Base-by-base conservation (phyloP, 2,888 invertebrate genomes). In the Eupithecia exiguata region DNA sequence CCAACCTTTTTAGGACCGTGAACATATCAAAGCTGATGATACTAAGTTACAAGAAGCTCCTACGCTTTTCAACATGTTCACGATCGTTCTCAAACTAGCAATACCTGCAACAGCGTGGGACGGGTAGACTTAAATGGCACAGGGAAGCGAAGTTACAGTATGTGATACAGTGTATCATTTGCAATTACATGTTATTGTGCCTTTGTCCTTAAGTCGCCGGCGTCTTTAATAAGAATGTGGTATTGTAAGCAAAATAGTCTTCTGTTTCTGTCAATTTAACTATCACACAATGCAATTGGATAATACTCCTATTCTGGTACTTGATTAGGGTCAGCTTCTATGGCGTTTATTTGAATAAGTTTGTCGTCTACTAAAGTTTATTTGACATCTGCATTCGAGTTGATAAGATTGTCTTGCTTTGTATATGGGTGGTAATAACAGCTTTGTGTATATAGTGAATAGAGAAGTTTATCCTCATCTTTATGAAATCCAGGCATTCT, bases 171-270 rank as follows among this genome's bases (percentile, higher is more conserved):
- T 92, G 93, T 89, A 94, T 92, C 93, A 93, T 94, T 94, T 92
- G 93, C 94, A 94, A 94, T 94, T 94, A 94, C 94, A 93, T 88
- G 92, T 91, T 93, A 93, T 93, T 94, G 94, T 94, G 85, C 90
- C 88, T 91, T 92, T 92, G 91, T 93, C 87, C 89, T 90, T 90
- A 92, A 91, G 88, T 88, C 89, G 70, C 87, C 86, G 88, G 80
- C 86, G 83, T 83, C 80, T 72, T 46, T 69, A 72, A 43, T 65
- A 67, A 61, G 25, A 46, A 70, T 61, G 89, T 86, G 79, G 90
- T 85, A 94, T 94, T 93, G 93, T 94, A 93, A 90, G 93, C 93
- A 90, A 92, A 92, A 89, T 89, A 91, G 89, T 87, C 82, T 87
- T 91, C 86, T 90, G 89, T 89, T 91, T 87, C 87, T 91, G 90